Percentiles rank a stretch among this genome's conserved stretches.
Conservation (phyloP, 2,888 invertebrate species). For the Microctonus aethiopoides region DNA sequence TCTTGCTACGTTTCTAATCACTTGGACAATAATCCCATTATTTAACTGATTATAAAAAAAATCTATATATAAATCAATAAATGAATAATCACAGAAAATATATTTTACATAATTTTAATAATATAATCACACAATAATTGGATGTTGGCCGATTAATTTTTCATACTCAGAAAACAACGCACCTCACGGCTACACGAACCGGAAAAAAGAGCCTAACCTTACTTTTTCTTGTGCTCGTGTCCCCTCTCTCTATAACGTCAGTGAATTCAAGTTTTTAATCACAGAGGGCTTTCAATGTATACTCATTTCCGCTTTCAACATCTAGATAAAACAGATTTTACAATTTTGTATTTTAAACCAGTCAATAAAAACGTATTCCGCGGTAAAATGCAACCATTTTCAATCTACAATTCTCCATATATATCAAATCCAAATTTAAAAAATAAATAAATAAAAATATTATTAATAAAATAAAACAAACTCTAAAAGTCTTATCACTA, state of each 20-base stretch:
- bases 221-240: slow-evolving; percentile 32
- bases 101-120: not conserved
- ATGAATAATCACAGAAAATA: slow-evolving; percentile 30
- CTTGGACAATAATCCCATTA: slow-evolving; percentile 11
- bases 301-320: no score
- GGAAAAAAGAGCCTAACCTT: slow-evolving; percentile 56
- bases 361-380: no score
- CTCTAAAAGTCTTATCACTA: no score
- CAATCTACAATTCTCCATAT: no score
- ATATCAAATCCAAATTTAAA: no score
- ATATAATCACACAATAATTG: slow-evolving; percentile 43
- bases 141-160: slow-evolving; percentile 59
- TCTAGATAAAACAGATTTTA: no score
- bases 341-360: no score
- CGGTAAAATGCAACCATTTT: no score
- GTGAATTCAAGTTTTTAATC: not conserved
- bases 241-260: not conserved
- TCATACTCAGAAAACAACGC: slow-evolving; percentile 41
- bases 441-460: no score
- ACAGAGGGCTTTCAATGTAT: not conserved
- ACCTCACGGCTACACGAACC: slow-evolving; percentile 57
- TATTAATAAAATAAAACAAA: no score
- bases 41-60: slow-evolving; percentile 17
- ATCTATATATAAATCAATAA: slow-evolving; percentile 31
- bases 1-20: not conserved